Base-by-base conservation (phyloP, 37 sponge, comb jelly and placozoan species). In the Cliona cf. orientalis region DNA sequence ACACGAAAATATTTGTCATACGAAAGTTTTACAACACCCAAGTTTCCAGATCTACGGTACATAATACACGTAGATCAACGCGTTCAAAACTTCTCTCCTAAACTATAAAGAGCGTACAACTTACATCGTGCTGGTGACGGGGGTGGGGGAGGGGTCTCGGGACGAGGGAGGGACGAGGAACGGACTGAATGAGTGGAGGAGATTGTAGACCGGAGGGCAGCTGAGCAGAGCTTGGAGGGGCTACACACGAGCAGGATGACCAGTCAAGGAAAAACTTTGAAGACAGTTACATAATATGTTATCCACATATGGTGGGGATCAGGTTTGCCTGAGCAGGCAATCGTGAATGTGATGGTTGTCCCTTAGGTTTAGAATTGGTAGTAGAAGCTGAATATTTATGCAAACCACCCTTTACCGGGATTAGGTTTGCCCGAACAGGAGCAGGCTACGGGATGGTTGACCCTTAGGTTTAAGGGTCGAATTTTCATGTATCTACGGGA, bases 181-280 rank as follows among this genome's bases (percentile, higher is more conserved):
- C 19, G 74, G 72, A 58, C 53, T 81, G n/a, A 95, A 44, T 5
- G 72, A 42, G 0, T 39, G 35, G 42, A 91, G 49, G 32, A 95
- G 77, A 58, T 85, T 74, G 44, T 55, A 58, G n/a, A 95, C 33
- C 33, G 76, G 66, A 17, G 97, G 91, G 38, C 84, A 87, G 45
- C 81, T 68, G 17, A 93, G 78, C 36, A 96, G 71, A 14, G 91
- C 81, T 70, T 96, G 97, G 65, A 96, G 55, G 1, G 84, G 92
- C 63, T 72, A 28, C n/a, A n/a, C n/a, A 33, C 12, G 29, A 39
- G 32, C 26, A 46, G 35, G 58, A 42, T 33, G 14, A n/a, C 34
- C 26, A 53, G 42, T 56, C 58, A 75, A 69, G 38, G 58, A 66
- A 1, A 74, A 61, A 39, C n/a, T n/a, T n/a, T n/a, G n/a, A n/a